phyloP scores from a whole-genome alignment of 2,113 vertebrate species.

The Heptranchias perlo region DNA sequence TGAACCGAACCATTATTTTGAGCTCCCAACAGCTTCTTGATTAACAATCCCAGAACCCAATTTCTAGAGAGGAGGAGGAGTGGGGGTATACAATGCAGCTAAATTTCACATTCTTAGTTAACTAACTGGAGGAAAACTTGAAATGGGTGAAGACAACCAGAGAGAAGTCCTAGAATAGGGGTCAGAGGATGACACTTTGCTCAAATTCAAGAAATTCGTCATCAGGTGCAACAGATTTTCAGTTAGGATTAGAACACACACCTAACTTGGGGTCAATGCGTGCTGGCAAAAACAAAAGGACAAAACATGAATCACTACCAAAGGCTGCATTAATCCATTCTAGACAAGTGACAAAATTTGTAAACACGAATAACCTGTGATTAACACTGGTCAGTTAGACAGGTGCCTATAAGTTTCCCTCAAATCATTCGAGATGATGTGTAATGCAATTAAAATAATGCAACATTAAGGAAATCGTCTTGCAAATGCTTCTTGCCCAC shows the following conservation, averaged over 20 bases:
- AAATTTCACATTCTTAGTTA: background rate
- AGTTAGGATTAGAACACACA: background rate
- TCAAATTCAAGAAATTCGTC: background rate
- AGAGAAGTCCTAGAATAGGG: background rate
- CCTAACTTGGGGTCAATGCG: background rate
- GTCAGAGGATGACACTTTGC: background rate
- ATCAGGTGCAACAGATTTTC: background rate
- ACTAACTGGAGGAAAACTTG: background rate
- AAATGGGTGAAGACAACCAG: background rate
- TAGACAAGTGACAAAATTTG: background rate
- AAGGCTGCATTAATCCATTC: background rate
- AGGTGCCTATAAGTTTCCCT: background rate
- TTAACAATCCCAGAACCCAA: background rate
- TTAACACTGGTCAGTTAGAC: background rate
- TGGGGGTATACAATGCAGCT: background rate
- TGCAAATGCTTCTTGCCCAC: background rate
- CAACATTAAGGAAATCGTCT: background rate
- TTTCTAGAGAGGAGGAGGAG: background rate
- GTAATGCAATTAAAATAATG: background rate
- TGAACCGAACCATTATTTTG: too few relatives aligned
- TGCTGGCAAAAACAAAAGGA: background rate
- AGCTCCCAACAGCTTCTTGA: background rate
- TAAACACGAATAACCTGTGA: background rate
- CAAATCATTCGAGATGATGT: background rate
- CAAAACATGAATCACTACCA: background rate